Percentiles rank a stretch among this genome's conserved stretches.
Evolutionary conservation across 2,888 invertebrate species (phyloP).

Genomic region (Ophion ventricosus): DNA sequence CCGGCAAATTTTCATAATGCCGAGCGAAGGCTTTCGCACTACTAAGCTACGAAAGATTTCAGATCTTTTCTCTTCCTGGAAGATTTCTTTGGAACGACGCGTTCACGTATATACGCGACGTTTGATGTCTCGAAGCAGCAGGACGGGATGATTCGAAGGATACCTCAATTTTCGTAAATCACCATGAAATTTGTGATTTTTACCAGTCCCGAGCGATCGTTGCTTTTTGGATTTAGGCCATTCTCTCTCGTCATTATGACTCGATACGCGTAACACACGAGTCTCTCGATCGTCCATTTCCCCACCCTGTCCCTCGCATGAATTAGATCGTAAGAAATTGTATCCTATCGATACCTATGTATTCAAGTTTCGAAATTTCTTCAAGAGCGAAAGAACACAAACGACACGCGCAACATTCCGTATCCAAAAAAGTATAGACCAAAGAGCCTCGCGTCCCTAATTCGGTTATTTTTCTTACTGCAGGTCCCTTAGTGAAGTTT

Average conservation of each 20-base stretch:
- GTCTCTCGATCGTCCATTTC: conserved; percentile 10
- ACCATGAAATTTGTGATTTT: conserved; percentile 69
- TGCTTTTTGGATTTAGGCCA: conserved; percentile 39
- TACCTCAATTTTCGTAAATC: conserved; percentile 73
- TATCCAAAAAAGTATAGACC: conserved; percentile 28
- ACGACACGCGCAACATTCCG: conserved; percentile 46
- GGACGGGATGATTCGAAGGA: conserved; percentile 57
- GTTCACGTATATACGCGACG: conserved; percentile 60
- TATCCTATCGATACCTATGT: background rate
- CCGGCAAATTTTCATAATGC: conserved; percentile 75
- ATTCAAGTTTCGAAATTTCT: background rate
- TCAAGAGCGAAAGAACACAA: background rate
- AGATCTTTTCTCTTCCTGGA: conserved; percentile 57
- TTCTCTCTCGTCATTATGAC: conserved; percentile 40
- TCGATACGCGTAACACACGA: conserved; percentile 32
- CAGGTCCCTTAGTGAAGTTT: conserved; percentile 20
- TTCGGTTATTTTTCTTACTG: conserved; percentile 38
- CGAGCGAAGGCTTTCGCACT: conserved; percentile 59
- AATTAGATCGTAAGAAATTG: background rate
- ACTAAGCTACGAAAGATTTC: conserved; percentile 46
- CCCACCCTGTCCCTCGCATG: background rate
- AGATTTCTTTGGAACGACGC: conserved; percentile 45
- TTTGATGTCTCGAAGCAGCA: conserved; percentile 38
- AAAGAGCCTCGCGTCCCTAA: background rate
- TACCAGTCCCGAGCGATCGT: conserved; percentile 53